phyloP scores from a whole-genome alignment of 1,140 invertebrate genomes.

The Oedothorax gibbosus region DNA sequence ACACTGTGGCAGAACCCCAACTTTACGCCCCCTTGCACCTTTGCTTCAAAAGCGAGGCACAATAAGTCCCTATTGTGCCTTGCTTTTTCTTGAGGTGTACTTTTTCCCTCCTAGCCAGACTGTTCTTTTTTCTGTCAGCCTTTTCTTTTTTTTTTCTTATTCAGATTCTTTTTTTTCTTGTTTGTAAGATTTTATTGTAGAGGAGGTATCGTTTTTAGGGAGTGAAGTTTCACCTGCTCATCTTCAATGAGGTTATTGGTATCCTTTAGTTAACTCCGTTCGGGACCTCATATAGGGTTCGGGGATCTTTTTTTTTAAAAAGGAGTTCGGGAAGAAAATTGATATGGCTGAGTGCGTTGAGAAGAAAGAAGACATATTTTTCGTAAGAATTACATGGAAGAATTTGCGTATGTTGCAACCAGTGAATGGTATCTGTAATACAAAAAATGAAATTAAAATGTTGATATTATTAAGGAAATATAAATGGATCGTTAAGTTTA shows the following conservation, averaged over 20 bases:
- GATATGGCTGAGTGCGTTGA: constrained; percentile 14
- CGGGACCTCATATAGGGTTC: background rate
- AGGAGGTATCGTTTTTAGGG: constrained; percentile 1
- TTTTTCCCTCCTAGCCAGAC: constrained; percentile 9
- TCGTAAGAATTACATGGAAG: too few relatives aligned
- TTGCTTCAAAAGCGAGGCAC: constrained; percentile 12
- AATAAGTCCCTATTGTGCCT: constrained; percentile 25
- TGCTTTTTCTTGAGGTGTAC: constrained; percentile 27
- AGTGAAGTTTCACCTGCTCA: constrained; percentile 33
- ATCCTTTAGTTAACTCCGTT: background rate
- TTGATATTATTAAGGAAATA: too few relatives aligned
- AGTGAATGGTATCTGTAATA: too few relatives aligned
- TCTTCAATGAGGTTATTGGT: background rate
- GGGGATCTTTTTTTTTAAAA: background rate
- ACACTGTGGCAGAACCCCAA: constrained; percentile 35
- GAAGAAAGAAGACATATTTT: too few relatives aligned
- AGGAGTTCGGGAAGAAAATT: constrained; percentile 10
- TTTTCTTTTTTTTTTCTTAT: constrained; percentile 24
- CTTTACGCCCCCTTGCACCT: constrained; percentile 37
- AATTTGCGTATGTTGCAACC: too few relatives aligned
- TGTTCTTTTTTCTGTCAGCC: constrained; percentile 16
- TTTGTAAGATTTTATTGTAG: background rate
- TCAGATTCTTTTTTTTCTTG: constrained; percentile 23
- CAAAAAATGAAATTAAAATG: too few relatives aligned
- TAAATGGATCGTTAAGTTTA: too few relatives aligned